Evolutionary conservation across 2,113 vertebrate genomes (phyloP), one percentile per base, ranked within the genome.

Genomic region (Tringa solitaria): DNA sequence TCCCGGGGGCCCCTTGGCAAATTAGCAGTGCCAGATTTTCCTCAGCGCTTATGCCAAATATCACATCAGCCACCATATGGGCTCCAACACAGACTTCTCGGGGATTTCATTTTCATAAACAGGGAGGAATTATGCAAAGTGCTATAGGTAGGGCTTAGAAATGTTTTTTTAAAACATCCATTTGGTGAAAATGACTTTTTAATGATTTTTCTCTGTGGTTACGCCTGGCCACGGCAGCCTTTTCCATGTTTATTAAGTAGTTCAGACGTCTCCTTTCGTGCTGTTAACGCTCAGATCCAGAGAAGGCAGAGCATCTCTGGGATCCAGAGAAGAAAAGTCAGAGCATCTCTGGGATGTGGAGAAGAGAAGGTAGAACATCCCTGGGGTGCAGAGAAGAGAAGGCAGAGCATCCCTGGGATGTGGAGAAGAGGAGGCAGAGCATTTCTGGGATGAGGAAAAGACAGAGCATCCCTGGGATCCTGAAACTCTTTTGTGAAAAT

Each of bases 231-330:
- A 33, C 2, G 0, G 32, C 50, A 59, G 76, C 30, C n/a, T 88
- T 63, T 54, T 6, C 76, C 41, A 2, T 54, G 51, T 54, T 90
- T 88, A 41, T 43, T 13, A 16, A 50, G 63, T 4, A 30, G 79
- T 10, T 57, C 45, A 8, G 72, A 3, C 45, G n/a, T 67, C 30
- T 39, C 26, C n/a, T 50, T 46, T 24, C 0, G 1, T 5, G 4
- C 22, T 15, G 65, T 6, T 9, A 11, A 6, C 0, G 1, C 53
- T n/a, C 16, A 0, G 3, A 22, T 30, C 26, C 0, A 0, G 67
- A 51, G 84, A 24, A 39, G 39, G 53, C 5, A 3, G 81, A 69
- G 53, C 33, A 3, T 14, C 35, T 16, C 53, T 0, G 15, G 37
- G 59, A 54, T 59, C 5, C 6, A 6, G 67, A 60, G 72, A 27